A percentile compares a stretch with the other conserved stretches of the same genome.
These are phyloP conservation scores for Hartigia nigra DNA, from an alignment of 2,888 invertebrate genomes.

Conservation along the genomic window DNA sequence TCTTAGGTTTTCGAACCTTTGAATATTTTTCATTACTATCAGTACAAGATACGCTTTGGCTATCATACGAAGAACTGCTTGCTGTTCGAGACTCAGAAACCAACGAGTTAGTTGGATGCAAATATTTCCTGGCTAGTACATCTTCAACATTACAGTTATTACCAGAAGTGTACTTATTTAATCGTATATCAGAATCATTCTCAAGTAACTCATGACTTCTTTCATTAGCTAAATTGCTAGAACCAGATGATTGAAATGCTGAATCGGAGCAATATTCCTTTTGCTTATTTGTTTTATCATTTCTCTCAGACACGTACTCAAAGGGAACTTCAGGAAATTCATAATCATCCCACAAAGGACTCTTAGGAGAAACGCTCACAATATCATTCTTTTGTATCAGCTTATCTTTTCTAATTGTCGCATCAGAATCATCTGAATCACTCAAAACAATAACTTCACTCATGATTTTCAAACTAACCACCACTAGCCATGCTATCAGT, in stretches of 20 bases:
- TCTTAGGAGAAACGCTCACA: background rate
- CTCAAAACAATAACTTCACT: conserved; percentile 26
- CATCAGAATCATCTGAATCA: conserved; percentile 35
- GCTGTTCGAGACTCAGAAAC: background rate
- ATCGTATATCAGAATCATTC: background rate
- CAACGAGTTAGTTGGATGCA: background rate
- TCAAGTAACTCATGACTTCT: background rate
- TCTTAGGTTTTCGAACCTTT: conserved; percentile 8
- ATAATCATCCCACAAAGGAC: conserved; percentile 17
- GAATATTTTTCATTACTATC: conserved; percentile 11
- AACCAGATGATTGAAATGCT: background rate
- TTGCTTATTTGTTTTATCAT: background rate
- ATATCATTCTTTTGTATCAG: background rate
- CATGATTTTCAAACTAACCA: background rate
- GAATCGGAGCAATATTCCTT: background rate
- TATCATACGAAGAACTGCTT: background rate
- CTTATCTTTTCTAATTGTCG: background rate
- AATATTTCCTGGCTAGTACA: conserved; percentile 11
- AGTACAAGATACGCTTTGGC: background rate
- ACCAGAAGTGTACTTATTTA: background rate
- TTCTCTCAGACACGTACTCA: background rate
- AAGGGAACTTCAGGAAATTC: conserved; percentile 39
- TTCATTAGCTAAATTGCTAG: background rate
- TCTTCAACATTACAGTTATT: conserved; percentile 12
- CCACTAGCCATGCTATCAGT: background rate